Base-by-base conservation (phyloP, 2,888 invertebrate species). In the Cynaeus angustus region DNA sequence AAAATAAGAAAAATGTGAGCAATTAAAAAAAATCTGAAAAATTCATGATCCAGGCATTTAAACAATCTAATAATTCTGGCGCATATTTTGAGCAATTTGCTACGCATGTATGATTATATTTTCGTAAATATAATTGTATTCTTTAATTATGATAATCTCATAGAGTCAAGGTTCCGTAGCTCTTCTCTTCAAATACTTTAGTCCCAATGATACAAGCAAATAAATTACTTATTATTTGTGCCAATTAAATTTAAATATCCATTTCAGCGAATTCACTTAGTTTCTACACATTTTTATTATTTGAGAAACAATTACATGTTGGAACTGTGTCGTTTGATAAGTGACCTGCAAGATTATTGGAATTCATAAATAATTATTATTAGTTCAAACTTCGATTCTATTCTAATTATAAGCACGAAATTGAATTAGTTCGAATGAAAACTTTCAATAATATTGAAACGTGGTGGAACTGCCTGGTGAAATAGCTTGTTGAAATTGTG, bases 351-450 rank as follows among this genome's bases (percentile, higher is more conserved):
- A 12, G 41, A 41, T 12, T 41, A 41, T 41, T 13, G 41, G 41
- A 41, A 41, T 41, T 41, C 13, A 41, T 41, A 41, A 41, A 41
- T 41, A 41, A 41, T 41, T 41, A 41, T 41, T 41, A 13, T 41
- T 41, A 41, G 41, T 41, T 41, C 41, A 7, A 13, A 41, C 41
- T 41, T 41, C 41, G 41, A 41, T 41, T n/a, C 41, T 41, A 41
- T 41, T 41, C 41, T 41, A 41, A 41, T 41, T 41, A 41, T 41
- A 41, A 41, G 41, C 41, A 41, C 41, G 41, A 41, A 41, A 12
- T 41, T 41, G 12, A 41, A 41, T 41, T 41, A 41, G 2, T 12
- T 41, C 41, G 13, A 41, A 41, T 41, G 41, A 41, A 41, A 41
- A 41, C 41, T 41, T 33, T 41, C 41, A 41, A 41, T 41, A 41